Evolutionary conservation across 1,140 invertebrate genomes (phyloP).

Genomic region (Neelides sp.): DNA sequence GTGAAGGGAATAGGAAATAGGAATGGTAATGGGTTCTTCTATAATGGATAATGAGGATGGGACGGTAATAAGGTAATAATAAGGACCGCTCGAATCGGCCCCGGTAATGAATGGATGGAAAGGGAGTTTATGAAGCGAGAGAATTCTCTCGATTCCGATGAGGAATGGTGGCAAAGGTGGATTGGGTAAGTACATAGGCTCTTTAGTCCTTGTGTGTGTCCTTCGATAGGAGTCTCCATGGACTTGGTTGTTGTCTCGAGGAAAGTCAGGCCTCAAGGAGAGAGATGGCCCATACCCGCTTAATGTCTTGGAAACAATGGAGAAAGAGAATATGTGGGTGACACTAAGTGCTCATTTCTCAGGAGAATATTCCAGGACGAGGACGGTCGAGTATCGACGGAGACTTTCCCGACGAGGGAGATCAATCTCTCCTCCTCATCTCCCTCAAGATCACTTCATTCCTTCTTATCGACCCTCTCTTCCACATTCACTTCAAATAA

Average conservation of each 20-base stretch:
- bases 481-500: neutral
- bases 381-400: neutral
- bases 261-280: conserved; percentile 1
- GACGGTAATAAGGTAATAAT: neutral
- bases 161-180: neutral
- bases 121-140: neutral
- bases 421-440: neutral
- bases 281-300: conserved; percentile 21
- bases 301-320: conserved; percentile 26
- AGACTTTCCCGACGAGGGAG: neutral
- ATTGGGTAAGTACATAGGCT: conserved; percentile 1
- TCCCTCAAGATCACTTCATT: neutral
- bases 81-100: neutral
- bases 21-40: neutral
- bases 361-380: conserved; percentile 12
- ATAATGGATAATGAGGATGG: neutral
- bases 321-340: conserved; percentile 22
- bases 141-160: neutral
- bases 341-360: conserved; percentile 26
- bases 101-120: neutral
- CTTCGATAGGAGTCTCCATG: conserved; percentile 8
- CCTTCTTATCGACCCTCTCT: neutral
- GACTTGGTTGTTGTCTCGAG: conserved; percentile 5
- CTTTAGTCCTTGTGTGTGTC: conserved; percentile 3
- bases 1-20: neutral